Evolutionary conservation across 2,113 vertebrate species (phyloP).

Genomic region (Lutjanus erythropterus): DNA sequence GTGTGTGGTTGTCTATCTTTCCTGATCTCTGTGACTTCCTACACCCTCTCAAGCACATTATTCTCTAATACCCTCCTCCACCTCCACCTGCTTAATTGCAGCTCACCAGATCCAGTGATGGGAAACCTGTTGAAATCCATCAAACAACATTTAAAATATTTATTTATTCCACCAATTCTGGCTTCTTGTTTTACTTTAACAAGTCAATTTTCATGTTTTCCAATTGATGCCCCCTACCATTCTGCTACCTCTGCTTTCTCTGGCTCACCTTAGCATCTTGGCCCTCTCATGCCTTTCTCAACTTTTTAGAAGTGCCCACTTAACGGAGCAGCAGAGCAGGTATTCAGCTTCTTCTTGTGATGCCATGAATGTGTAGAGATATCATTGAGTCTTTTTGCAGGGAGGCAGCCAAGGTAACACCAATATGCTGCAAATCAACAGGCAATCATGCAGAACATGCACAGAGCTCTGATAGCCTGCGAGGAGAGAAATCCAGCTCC

Average conservation of each 20-base stretch:
- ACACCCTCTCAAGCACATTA: slow-evolving; percentile 5
- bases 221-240: neutral
- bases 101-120: neutral
- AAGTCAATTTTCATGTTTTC: no score
- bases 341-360: slow-evolving; percentile 76
- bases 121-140: neutral
- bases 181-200: no score
- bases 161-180: neutral
- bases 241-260: neutral
- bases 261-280: neutral
- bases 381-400: slow-evolving; percentile 76
- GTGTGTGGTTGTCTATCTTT: slow-evolving; percentile 24
- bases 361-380: slow-evolving; percentile 70
- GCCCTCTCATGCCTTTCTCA: slow-evolving; percentile 22
- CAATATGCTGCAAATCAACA: slow-evolving; percentile 74
- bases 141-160: no score
- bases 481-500: slow-evolving; percentile 53
- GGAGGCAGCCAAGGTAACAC: slow-evolving; percentile 67
- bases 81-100: neutral
- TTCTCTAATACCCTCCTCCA: neutral
- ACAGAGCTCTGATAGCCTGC: slow-evolving; percentile 55
- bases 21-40: slow-evolving; percentile 23
- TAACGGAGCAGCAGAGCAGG: slow-evolving; percentile 70
- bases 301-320: slow-evolving; percentile 35
- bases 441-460: slow-evolving; percentile 78